Evolutionary conservation across 2,888 invertebrate species (phyloP), one percentile per base, ranked within the genome.

Genomic region (Caenorhabditis sp.): DNA sequence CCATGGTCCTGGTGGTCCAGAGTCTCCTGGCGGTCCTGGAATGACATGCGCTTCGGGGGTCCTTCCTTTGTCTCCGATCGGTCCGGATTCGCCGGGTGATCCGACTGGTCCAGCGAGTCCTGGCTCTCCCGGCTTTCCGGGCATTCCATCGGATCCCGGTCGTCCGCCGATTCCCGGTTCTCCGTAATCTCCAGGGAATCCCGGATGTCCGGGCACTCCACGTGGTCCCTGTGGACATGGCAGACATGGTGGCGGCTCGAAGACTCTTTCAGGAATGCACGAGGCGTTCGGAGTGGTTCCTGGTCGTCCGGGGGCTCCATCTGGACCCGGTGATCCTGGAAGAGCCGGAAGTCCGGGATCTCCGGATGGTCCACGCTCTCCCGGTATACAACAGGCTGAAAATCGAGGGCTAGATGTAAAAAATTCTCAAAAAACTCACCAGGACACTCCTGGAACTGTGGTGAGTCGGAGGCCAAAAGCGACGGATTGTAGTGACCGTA

Each of bases 231-330:
- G 85, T 13, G 82, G 75, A 22, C 89, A 89, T 11, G 89, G 89
- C 11, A 89, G 81, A 61, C 89, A 89, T 48, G 89, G 89, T 15
- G 88, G 89, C 15, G 89, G 89, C 74, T 89, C 89, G 79, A 89
- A 89, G 9, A 87, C 82, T 52, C 89, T 61, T 59, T 89, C 89
- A 6, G 89, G 89, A 30, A 89, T 87, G 59, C 89, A 89, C 1
- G 88, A 85, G 1, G 89, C 88, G 63, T 89, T 89, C 13, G 89
- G 89, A 1, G 89, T 89, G 8, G 86, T 86, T 63, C 89, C 89
- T 4, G 89, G 89, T 32, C 89, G 79, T 13, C 88, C 88, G n/a
- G 86, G 87, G 8, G 84, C 88, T 39, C 89, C 89, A 56, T 89
- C 86, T 2, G 89, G 89, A 35, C 88, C 89, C 6, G 89, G 88